phyloP scores from a whole-genome alignment of 2,888 invertebrate genomes.

The Branchipolynoe longqiensis region DNA sequence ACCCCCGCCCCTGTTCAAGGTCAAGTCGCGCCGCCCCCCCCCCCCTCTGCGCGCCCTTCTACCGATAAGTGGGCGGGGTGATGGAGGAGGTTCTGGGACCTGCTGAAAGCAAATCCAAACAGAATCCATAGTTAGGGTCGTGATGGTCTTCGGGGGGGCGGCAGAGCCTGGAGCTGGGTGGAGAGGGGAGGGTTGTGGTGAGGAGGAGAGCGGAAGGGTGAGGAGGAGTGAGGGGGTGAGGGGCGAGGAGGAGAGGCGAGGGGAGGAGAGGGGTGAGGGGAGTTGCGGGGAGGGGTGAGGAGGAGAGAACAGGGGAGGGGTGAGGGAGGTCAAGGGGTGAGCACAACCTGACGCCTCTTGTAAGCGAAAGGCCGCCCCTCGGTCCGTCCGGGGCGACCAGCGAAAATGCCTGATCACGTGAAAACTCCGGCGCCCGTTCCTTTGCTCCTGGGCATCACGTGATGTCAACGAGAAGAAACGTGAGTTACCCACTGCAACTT shows the following conservation, averaged over 20 bases:
- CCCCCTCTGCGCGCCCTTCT: background rate
- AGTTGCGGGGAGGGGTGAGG: no score
- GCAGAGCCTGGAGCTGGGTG: no score
- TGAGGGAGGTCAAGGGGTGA: background rate
- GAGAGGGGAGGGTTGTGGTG: no score
- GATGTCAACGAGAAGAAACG: background rate
- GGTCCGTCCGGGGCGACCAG: background rate
- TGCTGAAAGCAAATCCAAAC: background rate
- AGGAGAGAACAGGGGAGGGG: no score
- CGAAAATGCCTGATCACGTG: background rate
- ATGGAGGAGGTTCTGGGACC: slow-evolving; percentile 2
- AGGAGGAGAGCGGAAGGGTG: background rate
- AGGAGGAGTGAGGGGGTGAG: no score
- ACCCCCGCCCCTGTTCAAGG: no score
- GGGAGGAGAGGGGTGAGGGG: no score
- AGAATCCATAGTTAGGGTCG: slow-evolving; percentile 19
- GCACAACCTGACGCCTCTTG: background rate
- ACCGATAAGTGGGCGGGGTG: background rate
- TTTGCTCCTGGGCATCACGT: background rate
- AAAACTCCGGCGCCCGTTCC: background rate
- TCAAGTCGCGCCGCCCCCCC: background rate
- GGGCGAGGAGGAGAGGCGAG: no score
- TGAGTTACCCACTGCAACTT: background rate
- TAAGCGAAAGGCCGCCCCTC: no score
- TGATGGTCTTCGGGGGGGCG: no score